phyloP scores from a whole-genome alignment of 2,888 invertebrate genomes.

The Sisyra terminalis region DNA sequence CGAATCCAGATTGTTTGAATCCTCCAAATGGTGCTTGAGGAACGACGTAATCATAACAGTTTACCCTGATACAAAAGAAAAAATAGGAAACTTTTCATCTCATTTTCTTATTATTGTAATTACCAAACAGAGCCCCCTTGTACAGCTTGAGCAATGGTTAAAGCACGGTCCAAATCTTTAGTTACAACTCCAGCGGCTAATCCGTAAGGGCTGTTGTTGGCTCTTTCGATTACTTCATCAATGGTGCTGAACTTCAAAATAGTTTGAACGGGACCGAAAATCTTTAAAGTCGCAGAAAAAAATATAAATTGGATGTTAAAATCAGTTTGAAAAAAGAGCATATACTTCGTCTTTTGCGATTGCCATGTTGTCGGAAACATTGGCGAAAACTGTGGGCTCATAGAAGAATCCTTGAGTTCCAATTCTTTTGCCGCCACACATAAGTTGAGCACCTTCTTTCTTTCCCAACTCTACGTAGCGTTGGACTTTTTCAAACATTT shows the following conservation, averaged over 20 bases:
- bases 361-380: conserved; percentile 58
- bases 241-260: conserved; percentile 66
- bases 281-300: conserved; percentile 30
- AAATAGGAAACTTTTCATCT: not conserved
- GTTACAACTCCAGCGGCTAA: conserved; percentile 73
- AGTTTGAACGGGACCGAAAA: conserved; percentile 80
- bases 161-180: conserved; percentile 57
- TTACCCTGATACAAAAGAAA: conserved; percentile 41
- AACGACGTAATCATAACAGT: conserved; percentile 50
- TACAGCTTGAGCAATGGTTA: conserved; percentile 54
- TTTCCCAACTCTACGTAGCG: conserved; percentile 60
- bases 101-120: conserved; percentile 16
- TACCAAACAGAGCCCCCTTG: conserved; percentile 73
- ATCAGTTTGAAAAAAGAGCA: not conserved
- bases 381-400: conserved; percentile 63
- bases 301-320: not conserved
- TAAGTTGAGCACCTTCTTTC: conserved; percentile 60
- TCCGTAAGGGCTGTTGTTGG: conserved; percentile 66
- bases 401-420: conserved; percentile 59
- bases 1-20: conserved; percentile 73
- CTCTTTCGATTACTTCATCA: conserved; percentile 66
- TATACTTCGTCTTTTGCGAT: conserved; percentile 59
- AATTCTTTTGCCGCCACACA: conserved; percentile 53
- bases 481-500: conserved; percentile 60
- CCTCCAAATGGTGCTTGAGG: conserved; percentile 80